Conservation (phyloP, 2,888 invertebrate genomes). For the Eupeodes luniger region DNA sequence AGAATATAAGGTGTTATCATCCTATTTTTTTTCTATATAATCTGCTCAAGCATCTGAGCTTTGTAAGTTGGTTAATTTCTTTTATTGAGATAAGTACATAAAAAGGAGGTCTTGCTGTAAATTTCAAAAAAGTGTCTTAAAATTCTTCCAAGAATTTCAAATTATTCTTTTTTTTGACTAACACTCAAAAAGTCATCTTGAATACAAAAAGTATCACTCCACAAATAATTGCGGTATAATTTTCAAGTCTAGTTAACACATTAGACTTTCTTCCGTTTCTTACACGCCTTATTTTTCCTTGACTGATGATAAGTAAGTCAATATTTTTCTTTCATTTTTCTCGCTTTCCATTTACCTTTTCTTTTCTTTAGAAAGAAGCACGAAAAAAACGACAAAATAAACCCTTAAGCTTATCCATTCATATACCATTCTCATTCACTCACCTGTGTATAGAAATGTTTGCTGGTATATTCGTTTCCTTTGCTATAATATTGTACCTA, state of each 20-base stretch:
- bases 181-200: background rate
- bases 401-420: constrained; percentile 1
- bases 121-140: too few species aligned
- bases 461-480: background rate
- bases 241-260: background rate
- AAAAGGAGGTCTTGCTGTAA: too few species aligned
- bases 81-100: too few species aligned
- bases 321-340: constrained; percentile 17
- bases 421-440: background rate
- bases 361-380: too few species aligned
- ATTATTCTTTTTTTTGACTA: too few species aligned
- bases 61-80: too few species aligned
- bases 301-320: background rate
- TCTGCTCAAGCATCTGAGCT: too few species aligned
- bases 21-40: too few species aligned
- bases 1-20: too few species aligned
- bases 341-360: background rate
- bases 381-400: background rate
- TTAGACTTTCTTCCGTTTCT: too few species aligned
- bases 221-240: background rate
- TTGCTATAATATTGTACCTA: background rate
- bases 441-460: background rate
- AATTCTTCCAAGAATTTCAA: too few species aligned
- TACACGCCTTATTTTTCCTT: too few species aligned
- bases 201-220: background rate